Evolutionary conservation across 2,888 invertebrate genomes (phyloP).

Genomic region (Dioctria rufipes): DNA sequence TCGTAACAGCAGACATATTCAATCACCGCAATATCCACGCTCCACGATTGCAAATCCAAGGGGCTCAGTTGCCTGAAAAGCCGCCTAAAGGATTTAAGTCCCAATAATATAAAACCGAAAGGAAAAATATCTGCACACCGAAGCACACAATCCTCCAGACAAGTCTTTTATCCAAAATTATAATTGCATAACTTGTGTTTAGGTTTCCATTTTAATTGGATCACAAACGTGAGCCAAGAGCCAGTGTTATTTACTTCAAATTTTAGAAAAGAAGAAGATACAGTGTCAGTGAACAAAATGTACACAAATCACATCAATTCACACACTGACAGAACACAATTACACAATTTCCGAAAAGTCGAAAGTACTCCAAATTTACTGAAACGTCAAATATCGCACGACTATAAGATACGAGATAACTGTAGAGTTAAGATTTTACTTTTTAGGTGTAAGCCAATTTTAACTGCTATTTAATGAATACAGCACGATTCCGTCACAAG

Average conservation of each 20-base stretch:
- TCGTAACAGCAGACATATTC: constrained; percentile 61
- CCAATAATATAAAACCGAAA: constrained; percentile 1
- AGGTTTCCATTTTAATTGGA: constrained; percentile 46
- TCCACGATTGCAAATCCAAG: neutral
- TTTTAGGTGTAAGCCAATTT: too few species aligned
- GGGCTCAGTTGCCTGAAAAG: neutral
- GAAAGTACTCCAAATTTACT: constrained; percentile 35
- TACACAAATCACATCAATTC: constrained; percentile 43
- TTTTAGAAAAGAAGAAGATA: too few species aligned
- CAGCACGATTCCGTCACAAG: too few species aligned
- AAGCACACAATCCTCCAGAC: constrained; percentile 3
- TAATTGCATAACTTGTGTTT: constrained; percentile 48
- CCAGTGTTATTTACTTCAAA: neutral
- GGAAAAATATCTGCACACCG: neutral
- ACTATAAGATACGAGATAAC: too few species aligned
- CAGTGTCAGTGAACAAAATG: constrained; percentile 34
- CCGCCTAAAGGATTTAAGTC: neutral
- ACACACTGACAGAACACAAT: constrained; percentile 28
- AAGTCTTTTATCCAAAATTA: constrained; percentile 33
- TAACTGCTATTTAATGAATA: too few species aligned
- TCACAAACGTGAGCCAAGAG: constrained; percentile 17
- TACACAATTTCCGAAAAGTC: constrained; percentile 55
- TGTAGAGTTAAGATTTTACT: too few species aligned
- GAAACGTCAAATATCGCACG: constrained; percentile 53
- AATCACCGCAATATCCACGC: neutral